A percentile compares a stretch with the other conserved stretches of the same genome.
Evolutionary conservation across 2,113 vertebrate species (phyloP).

Genomic region (Merops nubicus): DNA sequence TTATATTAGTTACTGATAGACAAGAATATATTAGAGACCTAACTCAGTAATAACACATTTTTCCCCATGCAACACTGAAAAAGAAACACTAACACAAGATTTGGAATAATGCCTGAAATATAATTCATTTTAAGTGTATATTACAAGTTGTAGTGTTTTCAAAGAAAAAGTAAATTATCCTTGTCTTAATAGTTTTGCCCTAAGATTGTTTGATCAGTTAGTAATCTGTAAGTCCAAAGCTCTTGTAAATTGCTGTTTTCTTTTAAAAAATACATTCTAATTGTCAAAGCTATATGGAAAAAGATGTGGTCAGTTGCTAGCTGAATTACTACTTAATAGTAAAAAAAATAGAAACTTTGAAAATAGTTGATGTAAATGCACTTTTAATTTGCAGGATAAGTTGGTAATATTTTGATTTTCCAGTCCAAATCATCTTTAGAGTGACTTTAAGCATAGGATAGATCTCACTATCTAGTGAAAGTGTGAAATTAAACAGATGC

Average conservation of each 20-base stretch:
- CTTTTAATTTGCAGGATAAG: background rate
- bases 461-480: background rate
- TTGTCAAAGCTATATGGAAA: background rate
- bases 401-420: background rate
- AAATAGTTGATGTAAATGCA: background rate
- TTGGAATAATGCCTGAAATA: conserved; percentile 8
- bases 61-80: background rate
- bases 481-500: background rate
- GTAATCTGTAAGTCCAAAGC: background rate
- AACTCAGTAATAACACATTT: background rate
- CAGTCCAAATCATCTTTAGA: background rate
- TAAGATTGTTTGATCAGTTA: background rate
- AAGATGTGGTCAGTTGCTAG: background rate
- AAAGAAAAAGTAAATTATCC: background rate
- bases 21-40: background rate
- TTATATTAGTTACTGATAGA: background rate
- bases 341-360: background rate
- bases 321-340: background rate
- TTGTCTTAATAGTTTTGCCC: background rate
- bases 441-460: background rate
- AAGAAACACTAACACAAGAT: background rate
- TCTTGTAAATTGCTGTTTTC: background rate
- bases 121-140: background rate
- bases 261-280: background rate
- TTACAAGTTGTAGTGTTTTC: background rate